Base-by-base conservation (phyloP, 2,797 vertebrate species). In the Phoeniculus purpureus region DNA sequence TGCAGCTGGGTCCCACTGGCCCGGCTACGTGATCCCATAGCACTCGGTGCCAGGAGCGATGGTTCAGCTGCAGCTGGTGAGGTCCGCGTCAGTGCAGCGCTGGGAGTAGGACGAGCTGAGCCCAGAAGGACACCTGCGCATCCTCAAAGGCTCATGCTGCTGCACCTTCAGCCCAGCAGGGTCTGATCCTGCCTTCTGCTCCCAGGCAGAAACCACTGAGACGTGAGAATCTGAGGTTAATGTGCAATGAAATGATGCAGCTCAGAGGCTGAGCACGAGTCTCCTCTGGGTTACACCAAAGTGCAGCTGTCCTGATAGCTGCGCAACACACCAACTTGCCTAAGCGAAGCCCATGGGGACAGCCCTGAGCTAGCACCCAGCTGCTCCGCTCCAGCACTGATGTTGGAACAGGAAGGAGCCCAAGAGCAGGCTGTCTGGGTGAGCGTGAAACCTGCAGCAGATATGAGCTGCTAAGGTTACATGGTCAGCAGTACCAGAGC, bases 11-110 rank as follows among this genome's bases (percentile, higher is more conserved):
- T 45, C 50, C 21, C 20, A 5, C 0, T 1, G 45, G 26, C 3
- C 7, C 21, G 3, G 27, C 2, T 6, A 52, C 29, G 19, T 21
- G 47, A 22, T 10, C 19, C 20, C 47, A 18, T 10, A 8, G 47
- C 19, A 37, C 37, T 37, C 37, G 5, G 47, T 3, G 56, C 17
- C 3, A 15, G 1, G 34, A 7, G 71, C 0, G 1, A 9, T 5
- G 77, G 21, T 12, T 50, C 5, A 52, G 50, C 4, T 12, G 40
- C 16, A 7, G 78, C 45, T 15, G 29, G 7, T 16, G 19, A 15
- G 20, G 12, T 2, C 62, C 5, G n/a, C 4, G 51, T 4, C 3
- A 0, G 15, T 7, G 55, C 14, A 3, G 37, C 1, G 26, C 32
- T 31, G 19, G 17, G 17, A 45, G 16, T 16, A 4, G 15, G 27